Evolutionary conservation across 2,888 invertebrate genomes (phyloP).

Genomic region (Synanthedon vespiformis): DNA sequence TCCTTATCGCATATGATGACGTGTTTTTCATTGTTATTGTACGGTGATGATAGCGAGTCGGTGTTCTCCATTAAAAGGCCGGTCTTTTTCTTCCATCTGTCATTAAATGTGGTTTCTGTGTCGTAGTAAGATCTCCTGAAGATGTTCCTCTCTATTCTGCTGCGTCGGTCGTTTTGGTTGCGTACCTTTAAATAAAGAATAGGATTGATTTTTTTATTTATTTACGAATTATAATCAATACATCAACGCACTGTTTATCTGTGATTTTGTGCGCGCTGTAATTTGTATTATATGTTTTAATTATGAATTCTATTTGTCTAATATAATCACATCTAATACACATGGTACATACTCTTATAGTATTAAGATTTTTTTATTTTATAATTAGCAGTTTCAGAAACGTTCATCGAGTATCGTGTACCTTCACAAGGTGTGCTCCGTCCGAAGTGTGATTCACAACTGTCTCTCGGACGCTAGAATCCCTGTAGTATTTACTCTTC

Average conservation of each 20-base stretch:
- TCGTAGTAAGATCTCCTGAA: constrained; percentile 26
- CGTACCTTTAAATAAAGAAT: constrained; percentile 25
- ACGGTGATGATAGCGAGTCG: constrained; percentile 16
- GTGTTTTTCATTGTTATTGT: constrained; percentile 34
- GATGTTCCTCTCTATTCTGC: constrained; percentile 20
- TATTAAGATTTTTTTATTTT: too few relatives aligned
- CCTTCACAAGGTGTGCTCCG: constrained; percentile 51
- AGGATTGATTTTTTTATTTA: too few relatives aligned
- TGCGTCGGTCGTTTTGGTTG: constrained; percentile 15
- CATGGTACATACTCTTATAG: too few relatives aligned
- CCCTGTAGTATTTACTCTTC: constrained; percentile 61
- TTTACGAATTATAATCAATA: too few relatives aligned
- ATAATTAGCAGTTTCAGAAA: constrained; percentile 9
- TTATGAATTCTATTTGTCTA: too few relatives aligned
- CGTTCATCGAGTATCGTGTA: constrained; percentile 24
- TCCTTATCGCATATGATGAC: constrained; percentile 20
- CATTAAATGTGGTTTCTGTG: constrained; percentile 34
- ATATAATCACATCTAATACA: too few relatives aligned
- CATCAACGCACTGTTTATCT: too few relatives aligned
- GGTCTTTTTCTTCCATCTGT: constrained; percentile 30
- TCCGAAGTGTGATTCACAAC: constrained; percentile 59
- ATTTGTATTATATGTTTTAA: too few relatives aligned
- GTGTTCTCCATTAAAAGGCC: constrained; percentile 19
- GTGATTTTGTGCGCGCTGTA: too few relatives aligned
- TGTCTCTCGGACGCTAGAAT: constrained; percentile 74